Evolutionary conservation across 2,888 invertebrate species (phyloP).

Genomic region (Sialis lutaria): DNA sequence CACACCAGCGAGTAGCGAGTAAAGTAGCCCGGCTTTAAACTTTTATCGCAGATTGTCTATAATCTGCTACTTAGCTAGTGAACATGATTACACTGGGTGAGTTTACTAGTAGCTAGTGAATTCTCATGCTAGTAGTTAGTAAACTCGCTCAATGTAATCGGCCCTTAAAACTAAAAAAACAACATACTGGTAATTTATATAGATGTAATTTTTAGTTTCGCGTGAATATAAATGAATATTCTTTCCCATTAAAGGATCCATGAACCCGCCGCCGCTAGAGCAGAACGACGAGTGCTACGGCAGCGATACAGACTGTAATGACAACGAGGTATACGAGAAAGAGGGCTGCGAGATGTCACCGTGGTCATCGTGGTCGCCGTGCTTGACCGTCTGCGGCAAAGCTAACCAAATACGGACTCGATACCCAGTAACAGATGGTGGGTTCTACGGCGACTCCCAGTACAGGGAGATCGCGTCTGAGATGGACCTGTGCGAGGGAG

Average conservation of each 20-base stretch:
- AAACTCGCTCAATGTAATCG: no score
- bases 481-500: constrained; percentile 24
- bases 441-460: constrained; percentile 15
- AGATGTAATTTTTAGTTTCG: no score
- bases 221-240: no score
- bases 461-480: constrained; percentile 21
- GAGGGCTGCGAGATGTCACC: constrained; percentile 40
- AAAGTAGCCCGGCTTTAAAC: no score
- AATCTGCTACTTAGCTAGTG: no score
- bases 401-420: constrained; percentile 47
- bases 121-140: no score
- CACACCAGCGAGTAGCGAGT: no score
- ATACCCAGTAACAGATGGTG: constrained; percentile 12
- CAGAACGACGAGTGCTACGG: constrained; percentile 28
- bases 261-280: constrained; percentile 22
- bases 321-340: constrained; percentile 13
- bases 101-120: no score
- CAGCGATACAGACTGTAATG: constrained; percentile 20
- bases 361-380: constrained; percentile 73
- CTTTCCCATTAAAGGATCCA: neutral
- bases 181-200: no score
- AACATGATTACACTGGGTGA: no score
- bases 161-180: no score
- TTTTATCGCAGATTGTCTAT: no score
- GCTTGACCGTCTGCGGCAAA: constrained; percentile 61